Base-by-base conservation (phyloP, 2,113 vertebrate species). In the Aspiorhynchus laticeps region DNA sequence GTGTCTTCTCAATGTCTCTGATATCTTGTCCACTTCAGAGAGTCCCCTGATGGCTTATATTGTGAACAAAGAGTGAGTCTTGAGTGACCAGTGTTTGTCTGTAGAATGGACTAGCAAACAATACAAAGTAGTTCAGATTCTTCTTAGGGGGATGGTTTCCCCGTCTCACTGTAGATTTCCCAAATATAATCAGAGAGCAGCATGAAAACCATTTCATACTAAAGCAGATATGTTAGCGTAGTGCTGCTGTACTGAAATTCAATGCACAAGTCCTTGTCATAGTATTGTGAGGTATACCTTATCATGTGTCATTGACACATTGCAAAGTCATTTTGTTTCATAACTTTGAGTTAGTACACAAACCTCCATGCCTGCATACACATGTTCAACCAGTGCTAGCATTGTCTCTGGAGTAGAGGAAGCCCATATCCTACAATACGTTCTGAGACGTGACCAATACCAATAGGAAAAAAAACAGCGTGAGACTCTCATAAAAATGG, bases 361-460 rank as follows among this genome's bases (percentile, higher is more conserved):
- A 36, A 63, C 63, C 4, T 19, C 41, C 48, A 87, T 33, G 48
- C 82, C 36, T 36, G 41, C 84, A 21, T 8, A 28, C 61, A 87
- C 78, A 85, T 87, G 91, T 75, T 87, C 78, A 59, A 36, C 19
- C 21, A 83, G 31, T 9, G 21, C 21, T 84, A 56, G 43, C 2
- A 0, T 31, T 51, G 11, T 69, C 75, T 71, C 33, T 33, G 8
- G 46, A 19, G 31, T 56, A 75, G 74, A 41, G 82, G 36, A 43
- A 21, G 41, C 78, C 86, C 53, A 9, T 90, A 79, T 78, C 79
- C 75, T 78, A 77, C 65, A 80, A 28, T 76, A 75, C 65, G 86
- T 38, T 82, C 69, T 38, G 80, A 86, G 19, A 69, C 14, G 38
- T 51, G 38, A 43, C 71, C 38, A 75, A 75, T 43, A 11, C 67